Percentiles rank a stretch among this genome's conserved stretches.
phyloP scores from a whole-genome alignment of 2,797 vertebrate genomes.

The Diplodus puntazzo region DNA sequence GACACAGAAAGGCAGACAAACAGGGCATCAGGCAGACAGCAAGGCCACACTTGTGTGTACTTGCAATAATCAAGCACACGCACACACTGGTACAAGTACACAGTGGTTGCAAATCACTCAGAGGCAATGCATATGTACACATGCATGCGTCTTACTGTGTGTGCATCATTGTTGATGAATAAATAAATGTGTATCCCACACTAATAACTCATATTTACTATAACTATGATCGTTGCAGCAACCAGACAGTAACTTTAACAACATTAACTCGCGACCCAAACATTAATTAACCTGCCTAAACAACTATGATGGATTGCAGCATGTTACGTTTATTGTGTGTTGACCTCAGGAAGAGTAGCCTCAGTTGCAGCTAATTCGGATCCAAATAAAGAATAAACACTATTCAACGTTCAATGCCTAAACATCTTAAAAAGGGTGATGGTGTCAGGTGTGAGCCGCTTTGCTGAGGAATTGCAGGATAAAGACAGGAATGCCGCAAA shows the following conservation, averaged over 20 bases:
- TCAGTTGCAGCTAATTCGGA: too few relatives aligned
- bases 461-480: conserved; percentile 3
- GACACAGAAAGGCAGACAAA: conserved; percentile 38
- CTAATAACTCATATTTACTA: not conserved
- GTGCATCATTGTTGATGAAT: not conserved
- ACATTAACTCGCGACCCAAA: too few relatives aligned
- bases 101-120: not conserved
- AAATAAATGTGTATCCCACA: conserved; percentile 2
- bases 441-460: not conserved
- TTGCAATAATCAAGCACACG: not conserved
- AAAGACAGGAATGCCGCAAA: not conserved
- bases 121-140: not conserved
- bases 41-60: not conserved
- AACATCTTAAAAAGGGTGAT: not conserved
- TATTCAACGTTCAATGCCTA: not conserved
- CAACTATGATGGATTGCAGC: too few relatives aligned
- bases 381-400: too few relatives aligned
- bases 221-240: too few relatives aligned
- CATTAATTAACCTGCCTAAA: too few relatives aligned
- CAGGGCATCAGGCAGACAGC: conserved; percentile 48
- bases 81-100: not conserved
- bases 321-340: not conserved
- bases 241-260: too few relatives aligned
- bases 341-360: too few relatives aligned
- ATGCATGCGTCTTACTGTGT: not conserved